Conservation (phyloP, 1,140 invertebrate genomes). For the Cataglyphis hispanica region DNA sequence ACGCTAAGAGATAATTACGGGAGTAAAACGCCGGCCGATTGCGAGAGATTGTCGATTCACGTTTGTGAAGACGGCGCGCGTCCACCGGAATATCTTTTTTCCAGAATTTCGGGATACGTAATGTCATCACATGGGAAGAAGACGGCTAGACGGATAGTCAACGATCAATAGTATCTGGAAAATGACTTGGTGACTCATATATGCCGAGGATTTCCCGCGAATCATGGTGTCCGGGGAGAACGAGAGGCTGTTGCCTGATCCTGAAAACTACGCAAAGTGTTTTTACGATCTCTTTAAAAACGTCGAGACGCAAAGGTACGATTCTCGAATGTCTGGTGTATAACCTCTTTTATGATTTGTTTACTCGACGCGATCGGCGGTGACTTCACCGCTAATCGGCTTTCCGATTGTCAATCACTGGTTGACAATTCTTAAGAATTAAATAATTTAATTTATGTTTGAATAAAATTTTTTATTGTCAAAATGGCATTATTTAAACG, state of each 20-base stretch:
- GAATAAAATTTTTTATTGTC: not conserved
- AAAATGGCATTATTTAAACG: not conserved
- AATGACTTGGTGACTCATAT: slow-evolving; percentile 83
- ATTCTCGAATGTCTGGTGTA: slow-evolving; percentile 61
- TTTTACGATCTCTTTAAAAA: slow-evolving; percentile 88
- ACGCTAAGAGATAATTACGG: not conserved
- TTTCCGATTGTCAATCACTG: not conserved
- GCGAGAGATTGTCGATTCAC: not conserved
- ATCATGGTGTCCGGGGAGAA: slow-evolving; percentile 83
- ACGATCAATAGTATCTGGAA: slow-evolving; percentile 86
- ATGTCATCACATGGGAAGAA: slow-evolving; percentile 78
- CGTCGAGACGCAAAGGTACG: slow-evolving; percentile 88
- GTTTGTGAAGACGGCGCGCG: not conserved
- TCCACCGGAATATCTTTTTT: slow-evolving; percentile 24
- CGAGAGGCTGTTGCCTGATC: slow-evolving; percentile 87
- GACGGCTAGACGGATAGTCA: slow-evolving; percentile 76
- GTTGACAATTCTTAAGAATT: not conserved
- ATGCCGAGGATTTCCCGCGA: slow-evolving; percentile 72
- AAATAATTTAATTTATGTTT: not conserved
- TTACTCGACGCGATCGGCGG: slow-evolving; percentile 74
- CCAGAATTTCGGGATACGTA: slow-evolving; percentile 52
- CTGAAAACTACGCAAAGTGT: slow-evolving; percentile 87
- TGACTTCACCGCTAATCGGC: slow-evolving; percentile 59
- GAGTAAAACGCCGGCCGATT: not conserved
- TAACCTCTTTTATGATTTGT: slow-evolving; percentile 81